These are phyloP conservation scores for Phortica magna DNA, from an alignment of 2,888 invertebrate species.

Conservation along the genomic window DNA sequence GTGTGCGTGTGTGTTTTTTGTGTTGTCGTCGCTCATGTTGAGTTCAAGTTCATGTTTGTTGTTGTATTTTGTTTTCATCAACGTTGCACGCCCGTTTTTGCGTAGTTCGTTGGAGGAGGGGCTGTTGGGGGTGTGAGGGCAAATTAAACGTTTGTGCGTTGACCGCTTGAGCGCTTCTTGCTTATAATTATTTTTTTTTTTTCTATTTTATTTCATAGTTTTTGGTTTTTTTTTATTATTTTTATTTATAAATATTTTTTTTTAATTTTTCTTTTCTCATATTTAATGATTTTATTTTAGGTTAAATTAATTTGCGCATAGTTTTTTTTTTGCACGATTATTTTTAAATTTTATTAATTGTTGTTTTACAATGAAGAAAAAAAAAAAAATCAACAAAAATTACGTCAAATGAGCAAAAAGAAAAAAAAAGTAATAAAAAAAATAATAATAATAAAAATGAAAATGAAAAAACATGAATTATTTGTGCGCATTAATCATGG, in stretches of 20 bases:
- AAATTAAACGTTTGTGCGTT: too few species aligned
- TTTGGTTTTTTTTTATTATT: not conserved
- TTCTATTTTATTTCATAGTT: not conserved
- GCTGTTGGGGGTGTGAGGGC: too few species aligned
- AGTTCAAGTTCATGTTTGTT: constrained; percentile 49
- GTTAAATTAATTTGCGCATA: constrained; percentile 11
- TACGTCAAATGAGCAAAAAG: not conserved
- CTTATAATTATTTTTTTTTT: not conserved
- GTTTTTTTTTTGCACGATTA: not conserved
- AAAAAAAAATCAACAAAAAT: not conserved
- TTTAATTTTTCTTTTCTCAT: constrained; percentile 10
- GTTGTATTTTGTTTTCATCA: constrained; percentile 5
- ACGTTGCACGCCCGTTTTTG: not conserved
- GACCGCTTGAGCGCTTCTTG: not conserved
- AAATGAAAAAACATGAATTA: too few species aligned
- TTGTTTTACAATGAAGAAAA: not conserved
- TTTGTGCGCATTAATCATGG: too few species aligned
- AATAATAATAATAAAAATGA: not conserved
- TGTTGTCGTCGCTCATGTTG: not conserved
- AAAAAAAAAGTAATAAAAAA: not conserved
- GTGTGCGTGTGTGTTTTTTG: too few species aligned
- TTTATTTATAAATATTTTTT: not conserved
- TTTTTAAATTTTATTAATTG: not conserved
- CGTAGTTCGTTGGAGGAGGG: too few species aligned
- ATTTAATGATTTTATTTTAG: constrained; percentile 8